A percentile compares a stretch with the other conserved stretches of the same genome.
Evolutionary conservation across 2,113 vertebrate species (phyloP).

Genomic region (Mesembrinibis cayennensis): DNA sequence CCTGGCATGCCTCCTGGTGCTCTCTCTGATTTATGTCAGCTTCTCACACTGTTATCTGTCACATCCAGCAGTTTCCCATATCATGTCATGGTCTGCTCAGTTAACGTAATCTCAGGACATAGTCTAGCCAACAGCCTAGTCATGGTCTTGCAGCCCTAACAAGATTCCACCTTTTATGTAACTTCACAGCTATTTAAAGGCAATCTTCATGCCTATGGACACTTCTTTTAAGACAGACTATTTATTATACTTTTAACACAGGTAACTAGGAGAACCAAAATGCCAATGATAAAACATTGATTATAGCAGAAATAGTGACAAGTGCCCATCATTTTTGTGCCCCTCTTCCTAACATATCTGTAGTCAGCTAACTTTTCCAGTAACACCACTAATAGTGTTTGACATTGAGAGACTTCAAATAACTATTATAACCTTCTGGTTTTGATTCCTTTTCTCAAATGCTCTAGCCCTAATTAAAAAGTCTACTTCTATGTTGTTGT

Average conservation of each 20-base stretch:
- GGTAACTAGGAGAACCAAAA: not conserved
- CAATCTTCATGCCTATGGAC: not conserved
- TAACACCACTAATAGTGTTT: not conserved
- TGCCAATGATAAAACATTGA: not conserved
- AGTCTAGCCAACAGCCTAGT: not conserved
- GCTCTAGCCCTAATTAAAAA: not conserved
- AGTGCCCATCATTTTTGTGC: not conserved
- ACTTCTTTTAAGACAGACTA: not conserved
- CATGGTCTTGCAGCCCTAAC: not conserved
- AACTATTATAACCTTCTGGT: not conserved
- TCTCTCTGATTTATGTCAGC: not conserved
- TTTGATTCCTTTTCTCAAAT: not conserved
- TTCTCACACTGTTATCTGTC: not conserved
- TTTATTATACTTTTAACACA: not conserved
- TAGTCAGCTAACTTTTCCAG: not conserved
- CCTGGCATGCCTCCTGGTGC: not conserved
- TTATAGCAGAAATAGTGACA: not conserved
- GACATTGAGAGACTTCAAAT: not conserved
- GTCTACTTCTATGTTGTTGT: not conserved
- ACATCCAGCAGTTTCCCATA: not conserved
- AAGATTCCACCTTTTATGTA: not conserved
- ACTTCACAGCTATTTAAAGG: not conserved
- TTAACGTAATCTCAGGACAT: not conserved
- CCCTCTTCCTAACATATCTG: not conserved
- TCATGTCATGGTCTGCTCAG: accelerated